These are phyloP conservation scores for Troilus luridus DNA, from an alignment of 2,888 invertebrate genomes.

Conservation along the genomic window DNA sequence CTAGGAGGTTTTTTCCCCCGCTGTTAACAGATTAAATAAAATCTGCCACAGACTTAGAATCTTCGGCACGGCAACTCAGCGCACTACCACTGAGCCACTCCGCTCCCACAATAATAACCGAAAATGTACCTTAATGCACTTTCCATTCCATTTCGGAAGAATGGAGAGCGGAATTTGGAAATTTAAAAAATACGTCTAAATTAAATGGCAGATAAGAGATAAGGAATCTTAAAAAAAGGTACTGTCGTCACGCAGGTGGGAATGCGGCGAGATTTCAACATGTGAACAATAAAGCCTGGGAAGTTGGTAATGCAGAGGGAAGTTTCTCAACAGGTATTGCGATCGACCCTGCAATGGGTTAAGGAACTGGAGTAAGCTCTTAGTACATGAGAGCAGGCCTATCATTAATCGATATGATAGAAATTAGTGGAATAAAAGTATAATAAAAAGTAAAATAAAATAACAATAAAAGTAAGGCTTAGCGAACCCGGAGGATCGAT, in stretches of 20 bases:
- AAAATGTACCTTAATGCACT: background rate
- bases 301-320: background rate
- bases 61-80: too few relatives aligned
- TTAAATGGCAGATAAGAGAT: background rate
- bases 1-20: too few relatives aligned
- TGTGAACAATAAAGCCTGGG: constrained; percentile 6
- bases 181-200: background rate
- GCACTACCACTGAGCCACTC: too few relatives aligned
- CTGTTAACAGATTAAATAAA: too few relatives aligned
- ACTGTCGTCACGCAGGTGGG: background rate
- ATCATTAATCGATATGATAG: too few relatives aligned
- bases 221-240: background rate
- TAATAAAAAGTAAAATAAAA: too few relatives aligned
- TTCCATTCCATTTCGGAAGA: background rate
- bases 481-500: too few relatives aligned
- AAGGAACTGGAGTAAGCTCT: background rate
- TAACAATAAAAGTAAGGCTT: too few relatives aligned
- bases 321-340: constrained; percentile 21
- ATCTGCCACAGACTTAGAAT: too few relatives aligned
- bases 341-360: background rate
- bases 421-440: too few relatives aligned
- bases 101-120: background rate
- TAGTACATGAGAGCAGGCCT: too few relatives aligned
- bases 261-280: background rate
- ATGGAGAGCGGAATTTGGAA: background rate